Evolutionary conservation across 2,888 invertebrate genomes (phyloP), one percentile per base, ranked within the genome.

Genomic region (Sialis lutaria): DNA sequence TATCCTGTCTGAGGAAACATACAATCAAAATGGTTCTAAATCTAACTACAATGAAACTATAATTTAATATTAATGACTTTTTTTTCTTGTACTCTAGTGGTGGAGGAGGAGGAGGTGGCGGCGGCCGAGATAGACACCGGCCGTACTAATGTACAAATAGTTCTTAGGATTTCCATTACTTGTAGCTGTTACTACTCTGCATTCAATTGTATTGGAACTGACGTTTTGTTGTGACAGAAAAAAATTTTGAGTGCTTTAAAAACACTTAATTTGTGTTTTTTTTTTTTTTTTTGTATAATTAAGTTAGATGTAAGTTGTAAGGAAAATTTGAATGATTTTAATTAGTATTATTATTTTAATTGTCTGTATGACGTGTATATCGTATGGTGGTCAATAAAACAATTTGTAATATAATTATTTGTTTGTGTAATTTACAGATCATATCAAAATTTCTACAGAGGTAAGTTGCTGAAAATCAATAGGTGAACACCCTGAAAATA

Each of bases 81-180:
- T 22, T 22, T 2, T 22, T 22, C 22, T 22, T 22, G 22, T 22
- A 22, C 4, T 22, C 4, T 48, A 64, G 63, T 10, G 62, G 63
- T 6, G 60, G 64, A 9, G 68, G 63, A 57, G 63, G 70, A 61
- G 68, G 53, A 64, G 67, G 42, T 7, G 31, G 32, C 8, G 42
- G 42, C 22, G 42, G 42, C 22, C 22, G 73, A 50, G 69, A 70
- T 55, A 66, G 70, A 44, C 68, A 69, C 54, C 61, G 73, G 57
- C 67, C 72, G 8, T 68, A 68, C 50, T 67, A 63, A 55, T 42
- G 32, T 31, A 31, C 32, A 42, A 31, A 42, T 42, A 31, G 8
- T 30, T 31, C 30, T 30, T 32, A 31, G 32, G 30, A 40, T 13
- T 35, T 40, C 40, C 12, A 40, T 40, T 13, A 8, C 13, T 40